Conservation (phyloP, 2,797 vertebrate genomes). For the Rhinella marina region DNA sequence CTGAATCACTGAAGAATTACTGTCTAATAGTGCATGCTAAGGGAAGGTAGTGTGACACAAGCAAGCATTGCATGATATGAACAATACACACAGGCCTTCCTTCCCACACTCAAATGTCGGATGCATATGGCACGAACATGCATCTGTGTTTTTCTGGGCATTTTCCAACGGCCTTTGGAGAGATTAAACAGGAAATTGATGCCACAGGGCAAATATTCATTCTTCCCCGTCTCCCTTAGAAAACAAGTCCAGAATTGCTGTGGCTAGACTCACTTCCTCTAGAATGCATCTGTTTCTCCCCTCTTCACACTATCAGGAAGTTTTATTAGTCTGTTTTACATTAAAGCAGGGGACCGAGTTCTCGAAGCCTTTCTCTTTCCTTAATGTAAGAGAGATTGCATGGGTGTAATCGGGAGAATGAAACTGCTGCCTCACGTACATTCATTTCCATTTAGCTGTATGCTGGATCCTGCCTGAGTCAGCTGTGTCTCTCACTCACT, state of each 20-base stretch:
- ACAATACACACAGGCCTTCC: constrained; percentile 60
- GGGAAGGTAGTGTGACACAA: constrained; percentile 29
- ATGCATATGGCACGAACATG: constrained; percentile 66
- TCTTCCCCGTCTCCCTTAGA: constrained; percentile 68
- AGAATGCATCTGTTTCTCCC: constrained; percentile 64
- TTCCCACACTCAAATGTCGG: constrained; percentile 61
- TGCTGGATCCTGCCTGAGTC: constrained; percentile 18
- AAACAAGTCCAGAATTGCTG: constrained; percentile 73
- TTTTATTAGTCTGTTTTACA: constrained; percentile 63
- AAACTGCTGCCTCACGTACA: constrained; percentile 33
- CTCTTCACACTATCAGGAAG: constrained; percentile 59
- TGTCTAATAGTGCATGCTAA: constrained; percentile 15
- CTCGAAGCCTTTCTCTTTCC: constrained; percentile 7
- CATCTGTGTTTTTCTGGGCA: constrained; percentile 70
- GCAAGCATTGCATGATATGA: constrained; percentile 48
- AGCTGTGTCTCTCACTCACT: constrained; percentile 23
- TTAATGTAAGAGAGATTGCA: constrained; percentile 3
- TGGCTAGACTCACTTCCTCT: constrained; percentile 75
- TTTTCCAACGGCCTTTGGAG: constrained; percentile 75
- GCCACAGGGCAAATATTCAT: constrained; percentile 76
- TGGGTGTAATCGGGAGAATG: constrained; percentile 21
- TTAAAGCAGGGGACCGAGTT: constrained; percentile 31
- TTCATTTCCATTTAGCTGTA: constrained; percentile 6
- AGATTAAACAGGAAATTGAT: constrained; percentile 80
- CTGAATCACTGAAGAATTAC: not conserved